These are phyloP conservation scores for Tonatia bakeri DNA, from an alignment of 2,113 vertebrate species.

Conservation along the genomic window DNA sequence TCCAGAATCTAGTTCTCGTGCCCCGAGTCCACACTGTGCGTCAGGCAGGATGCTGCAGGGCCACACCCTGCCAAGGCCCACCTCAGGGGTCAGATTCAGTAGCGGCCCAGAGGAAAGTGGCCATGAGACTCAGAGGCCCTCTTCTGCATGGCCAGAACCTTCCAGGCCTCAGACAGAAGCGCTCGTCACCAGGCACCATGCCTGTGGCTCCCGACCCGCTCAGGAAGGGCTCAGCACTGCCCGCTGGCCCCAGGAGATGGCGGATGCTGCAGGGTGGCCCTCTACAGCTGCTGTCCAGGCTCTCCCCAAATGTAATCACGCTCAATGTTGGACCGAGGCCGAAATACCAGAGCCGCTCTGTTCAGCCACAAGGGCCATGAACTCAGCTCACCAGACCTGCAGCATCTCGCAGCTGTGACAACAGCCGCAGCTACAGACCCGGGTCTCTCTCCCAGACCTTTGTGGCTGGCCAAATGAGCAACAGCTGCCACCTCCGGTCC, in stretches of 20 bases:
- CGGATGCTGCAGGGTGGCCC: background rate
- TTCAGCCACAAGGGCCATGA: background rate
- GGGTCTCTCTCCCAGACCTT: background rate
- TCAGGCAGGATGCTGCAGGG: background rate
- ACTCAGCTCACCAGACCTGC: constrained; percentile 43
- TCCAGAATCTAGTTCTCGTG: background rate
- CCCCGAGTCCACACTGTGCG: accelerated
- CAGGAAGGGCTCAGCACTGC: background rate
- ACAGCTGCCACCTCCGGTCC: background rate
- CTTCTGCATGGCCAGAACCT: background rate
- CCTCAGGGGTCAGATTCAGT: background rate
- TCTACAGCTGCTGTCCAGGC: background rate
- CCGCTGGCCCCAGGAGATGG: background rate
- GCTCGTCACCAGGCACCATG: background rate
- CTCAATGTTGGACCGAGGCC: background rate
- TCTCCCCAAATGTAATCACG: background rate
- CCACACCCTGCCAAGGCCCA: background rate
- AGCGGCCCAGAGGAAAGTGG: background rate
- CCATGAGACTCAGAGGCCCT: background rate
- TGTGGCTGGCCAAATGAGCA: background rate
- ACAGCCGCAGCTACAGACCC: background rate
- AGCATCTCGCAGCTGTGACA: background rate
- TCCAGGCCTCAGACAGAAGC: background rate
- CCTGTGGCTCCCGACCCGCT: background rate
- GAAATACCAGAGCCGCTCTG: background rate